These are phyloP conservation scores for Philhelius pedissequus DNA, from an alignment of 2,888 invertebrate species.

Conservation along the genomic window DNA sequence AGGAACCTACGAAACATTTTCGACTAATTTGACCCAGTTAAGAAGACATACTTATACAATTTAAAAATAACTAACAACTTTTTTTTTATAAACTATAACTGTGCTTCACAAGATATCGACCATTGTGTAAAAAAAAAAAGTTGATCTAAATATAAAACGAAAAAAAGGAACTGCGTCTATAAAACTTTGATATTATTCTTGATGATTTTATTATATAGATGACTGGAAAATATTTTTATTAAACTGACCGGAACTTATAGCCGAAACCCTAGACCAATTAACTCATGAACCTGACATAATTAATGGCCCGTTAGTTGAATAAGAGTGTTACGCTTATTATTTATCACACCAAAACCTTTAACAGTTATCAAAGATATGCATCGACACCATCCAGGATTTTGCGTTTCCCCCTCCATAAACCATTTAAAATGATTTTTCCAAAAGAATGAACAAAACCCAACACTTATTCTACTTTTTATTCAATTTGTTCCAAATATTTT, in stretches of 20 bases:
- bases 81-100: too few relatives aligned
- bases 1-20: too few relatives aligned
- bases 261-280: conserved; percentile 26
- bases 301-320: conserved; percentile 34
- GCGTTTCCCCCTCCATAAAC: not conserved
- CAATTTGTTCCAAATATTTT: conserved; percentile 39
- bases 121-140: too few relatives aligned
- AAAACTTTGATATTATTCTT: not conserved
- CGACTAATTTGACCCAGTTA: too few relatives aligned
- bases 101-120: too few relatives aligned
- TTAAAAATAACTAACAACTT: too few relatives aligned
- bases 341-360: conserved; percentile 4
- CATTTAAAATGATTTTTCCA: conserved; percentile 50
- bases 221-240: not conserved
- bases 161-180: too few relatives aligned
- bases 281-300: conserved; percentile 37
- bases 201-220: not conserved
- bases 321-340: conserved; percentile 31
- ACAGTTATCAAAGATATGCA: conserved; percentile 50
- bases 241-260: conserved; percentile 34
- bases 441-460: conserved; percentile 39
- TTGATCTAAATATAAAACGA: too few relatives aligned
- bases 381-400: conserved; percentile 8
- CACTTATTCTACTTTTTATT: not conserved
- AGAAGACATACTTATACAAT: too few relatives aligned